Evolutionary conservation across 2,113 vertebrate genomes (phyloP), one percentile per base, ranked within the genome.

Genomic region (Erythrolamprus reginae): DNA sequence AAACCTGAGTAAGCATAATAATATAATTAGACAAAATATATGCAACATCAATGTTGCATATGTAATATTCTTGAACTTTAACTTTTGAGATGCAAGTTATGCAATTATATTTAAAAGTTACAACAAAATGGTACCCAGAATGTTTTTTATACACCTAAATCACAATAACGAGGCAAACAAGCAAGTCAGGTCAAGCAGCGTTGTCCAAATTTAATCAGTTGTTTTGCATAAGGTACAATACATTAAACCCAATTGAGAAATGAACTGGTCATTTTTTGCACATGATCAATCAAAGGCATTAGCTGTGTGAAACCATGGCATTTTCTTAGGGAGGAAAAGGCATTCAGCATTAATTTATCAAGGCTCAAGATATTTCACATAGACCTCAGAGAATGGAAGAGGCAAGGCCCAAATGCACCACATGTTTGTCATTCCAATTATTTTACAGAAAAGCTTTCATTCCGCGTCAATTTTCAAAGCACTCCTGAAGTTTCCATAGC

Each of bases 381-480:
- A 92, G 93, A 89, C 55, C 53, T 92, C 52, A 55, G 58, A 58
- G 90, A 61, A 90, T 50, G 87, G 93, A 86, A 77, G 55, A 84
- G 89, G 28, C 82, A 90, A 94, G 94, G 92, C 90, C 65, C 82
- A 91, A 93, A 88, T 92, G 94, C 95, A 47, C 45, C n/a, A 7
- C 7, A 90, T 58, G 93, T 96, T 94, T 95, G 95, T 96, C 95
- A 95, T 95, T 93, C 92, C 94, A 95, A 92, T 91, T 94, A 94
- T 38, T 94, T 92, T 93, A 93, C 86, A 94, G 95, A 95, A 89
- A 91, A 90, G 94, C 70, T 89, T 91, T 96, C 92, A 47, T 91
- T 92, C 91, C 42, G 91, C 38, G 38, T 87, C 6, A 3, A 45
- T 91, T 94, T 95, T 86, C 92, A 95, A 96, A 96, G 95, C 2